Evolutionary conservation across 2,888 invertebrate species (phyloP).

Genomic region (Nemoura dubitans): DNA sequence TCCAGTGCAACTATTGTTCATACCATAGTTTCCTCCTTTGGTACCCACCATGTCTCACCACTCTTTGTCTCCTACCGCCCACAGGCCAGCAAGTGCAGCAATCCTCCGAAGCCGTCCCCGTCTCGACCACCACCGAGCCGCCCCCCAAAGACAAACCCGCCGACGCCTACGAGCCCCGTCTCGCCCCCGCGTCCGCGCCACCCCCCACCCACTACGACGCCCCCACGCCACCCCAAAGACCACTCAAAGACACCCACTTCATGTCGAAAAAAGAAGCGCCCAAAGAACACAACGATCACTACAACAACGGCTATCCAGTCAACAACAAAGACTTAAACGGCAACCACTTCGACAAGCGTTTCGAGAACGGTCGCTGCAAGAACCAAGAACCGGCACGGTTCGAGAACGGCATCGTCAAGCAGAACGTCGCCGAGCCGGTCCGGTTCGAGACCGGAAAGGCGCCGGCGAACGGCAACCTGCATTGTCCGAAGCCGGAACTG

Average conservation of each 20-base stretch:
- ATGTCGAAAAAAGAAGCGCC: background rate
- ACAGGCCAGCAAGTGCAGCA: slow-evolving; percentile 66
- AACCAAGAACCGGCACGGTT: background rate
- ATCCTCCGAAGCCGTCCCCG: slow-evolving; percentile 53
- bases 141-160: slow-evolving; percentile 30
- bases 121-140: slow-evolving; percentile 22
- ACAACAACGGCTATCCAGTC: background rate
- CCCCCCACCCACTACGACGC: slow-evolving; percentile 13
- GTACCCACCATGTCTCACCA: background rate
- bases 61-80: slow-evolving; percentile 36
- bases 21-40: too few relatives aligned
- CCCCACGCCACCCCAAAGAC: slow-evolving; percentile 23
- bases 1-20: too few relatives aligned
- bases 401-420: slow-evolving; percentile 18
- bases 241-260: slow-evolving; percentile 30
- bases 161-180: slow-evolving; percentile 25
- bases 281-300: slow-evolving; percentile 25
- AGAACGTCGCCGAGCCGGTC: background rate
- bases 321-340: slow-evolving; percentile 23
- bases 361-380: slow-evolving; percentile 1
- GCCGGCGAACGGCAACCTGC: background rate
- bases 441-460: background rate
- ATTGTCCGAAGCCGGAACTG: background rate
- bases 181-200: background rate
- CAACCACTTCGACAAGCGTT: slow-evolving; percentile 2